Evolutionary conservation across 2,113 vertebrate species (phyloP), one percentile per base, ranked within the genome.

Genomic region (Aptenodytes patagonicus): DNA sequence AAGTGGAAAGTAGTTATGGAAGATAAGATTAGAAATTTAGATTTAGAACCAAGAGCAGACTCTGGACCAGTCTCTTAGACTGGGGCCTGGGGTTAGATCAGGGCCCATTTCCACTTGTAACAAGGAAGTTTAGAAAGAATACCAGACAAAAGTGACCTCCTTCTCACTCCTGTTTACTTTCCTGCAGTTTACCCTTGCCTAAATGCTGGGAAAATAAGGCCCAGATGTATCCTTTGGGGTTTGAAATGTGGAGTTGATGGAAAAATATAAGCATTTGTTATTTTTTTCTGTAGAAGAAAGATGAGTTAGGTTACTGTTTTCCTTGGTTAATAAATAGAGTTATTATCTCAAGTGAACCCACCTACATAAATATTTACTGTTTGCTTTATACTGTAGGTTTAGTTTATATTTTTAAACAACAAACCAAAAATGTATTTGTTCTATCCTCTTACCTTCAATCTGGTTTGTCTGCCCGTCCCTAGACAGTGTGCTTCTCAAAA

Each of bases 331-430:
- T 88, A 85, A 91, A 81, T 14, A 52, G 57, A 73, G 4, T 51
- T 73, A 47, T 36, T 91, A 57, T 89, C 51, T 77, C 55, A 86
- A 77, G 88, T 62, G 38, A 84, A 49, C 6, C 26, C 42, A 36
- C 54, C 66, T 42, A 51, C 32, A 36, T 17, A 93, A 95, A 92
- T 94, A 95, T 93, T 96, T 93, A 62, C 57, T 36, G 22, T 73
- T 89, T 89, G 32, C 42, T 94, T 90, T 88, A 66, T 68, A 55
- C n/a, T 31, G 6, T 68, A 28, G 57, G 7, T 87, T 85, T 92
- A 25, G 51, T 93, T 92, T 77, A 42, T 83, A 87, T 71, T 84
- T 95, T 89, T 72, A 87, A 94, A 61, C 47, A 64, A 71, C 36
- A 54, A 89, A 72, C 22, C 29, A 38, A 92, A 92, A 57, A 16